Base-by-base conservation (phyloP, 2,888 invertebrate genomes). In the Acanthosoma haemorrhoidale region DNA sequence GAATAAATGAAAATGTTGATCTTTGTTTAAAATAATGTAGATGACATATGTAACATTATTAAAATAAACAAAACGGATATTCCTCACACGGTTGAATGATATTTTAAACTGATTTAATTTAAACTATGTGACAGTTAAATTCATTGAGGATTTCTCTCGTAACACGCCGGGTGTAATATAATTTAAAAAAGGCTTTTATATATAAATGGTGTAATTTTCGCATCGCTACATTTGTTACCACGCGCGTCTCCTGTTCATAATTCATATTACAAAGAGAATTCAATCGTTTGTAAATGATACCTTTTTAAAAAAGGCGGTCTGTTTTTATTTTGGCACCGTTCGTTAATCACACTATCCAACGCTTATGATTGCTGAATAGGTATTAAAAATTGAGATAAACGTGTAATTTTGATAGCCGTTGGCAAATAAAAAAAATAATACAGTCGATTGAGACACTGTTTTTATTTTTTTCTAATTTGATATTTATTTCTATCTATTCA, bases 231-330 rank as follows among this genome's bases (percentile, higher is more conserved):
- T 51, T n/a, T 25, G 51, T 51, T 16, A 51, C 21, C 11, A 2
- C 13, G 21, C n/a, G n/a, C 13, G 25, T 25, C 51, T 2, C 51
- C 21, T 51, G 51, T 25, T 51, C 25, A 25, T 16, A 25, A 51
- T 51, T 51, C 25, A 25, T 25, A 51, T 51, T 51, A 51, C 51
- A 51, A 51, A 51, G 51, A 25, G 25, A 5, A 51, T 51, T 51
- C 51, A 51, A 51, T 51, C 51, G 51, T 51, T 51, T 51, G 51
- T n/a, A 51, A 51, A 51, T 51, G 51, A 51, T 51, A 51, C 25
- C 21, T n/a, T n/a, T 51, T 51, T 51, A 51, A 51, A 51, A 51
- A 51, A 25, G 51, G 25, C 25, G n/a, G 43, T 43, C 21, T 51
- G 21, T 51, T 51, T 51, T n/a, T 51, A 51, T 51, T 51, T 25